Evolutionary conservation across 1,140 invertebrate genomes (phyloP).

Genomic region (Saccostrea glomerata): DNA sequence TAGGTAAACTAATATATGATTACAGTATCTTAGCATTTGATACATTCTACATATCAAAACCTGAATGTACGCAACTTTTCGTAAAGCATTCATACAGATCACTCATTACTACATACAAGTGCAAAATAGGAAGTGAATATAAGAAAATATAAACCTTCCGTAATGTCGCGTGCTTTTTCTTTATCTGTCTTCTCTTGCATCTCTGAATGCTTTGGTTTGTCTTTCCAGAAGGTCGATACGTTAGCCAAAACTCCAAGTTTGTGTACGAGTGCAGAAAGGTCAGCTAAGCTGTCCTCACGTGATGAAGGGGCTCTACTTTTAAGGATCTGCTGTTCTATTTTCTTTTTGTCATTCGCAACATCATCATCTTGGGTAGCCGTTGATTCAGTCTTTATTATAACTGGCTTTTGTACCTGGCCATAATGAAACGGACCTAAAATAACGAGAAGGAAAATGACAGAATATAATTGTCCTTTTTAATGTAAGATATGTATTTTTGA

Average conservation of each 20-base stretch:
- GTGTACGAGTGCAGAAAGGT: not conserved
- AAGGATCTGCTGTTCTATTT: slow-evolving; percentile 16
- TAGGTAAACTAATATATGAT: too few species aligned
- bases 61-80: too few species aligned
- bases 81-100: too few species aligned
- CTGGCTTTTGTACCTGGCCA: not conserved
- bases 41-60: too few species aligned
- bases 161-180: not conserved
- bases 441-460: not conserved
- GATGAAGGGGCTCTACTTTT: not conserved
- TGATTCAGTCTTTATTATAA: not conserved
- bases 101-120: too few species aligned
- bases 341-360: not conserved
- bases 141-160: not conserved
- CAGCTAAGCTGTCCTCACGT: not conserved
- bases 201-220: not conserved
- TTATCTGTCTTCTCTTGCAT: too few species aligned
- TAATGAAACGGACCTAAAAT: not conserved
- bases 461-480: too few species aligned
- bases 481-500: too few species aligned
- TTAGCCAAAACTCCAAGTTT: not conserved
- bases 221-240: not conserved
- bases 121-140: too few species aligned
- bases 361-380: not conserved
- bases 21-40: too few species aligned